Evolutionary conservation across 1,140 invertebrate genomes (phyloP), one percentile per base, ranked within the genome.

Genomic region (Physella acuta): DNA sequence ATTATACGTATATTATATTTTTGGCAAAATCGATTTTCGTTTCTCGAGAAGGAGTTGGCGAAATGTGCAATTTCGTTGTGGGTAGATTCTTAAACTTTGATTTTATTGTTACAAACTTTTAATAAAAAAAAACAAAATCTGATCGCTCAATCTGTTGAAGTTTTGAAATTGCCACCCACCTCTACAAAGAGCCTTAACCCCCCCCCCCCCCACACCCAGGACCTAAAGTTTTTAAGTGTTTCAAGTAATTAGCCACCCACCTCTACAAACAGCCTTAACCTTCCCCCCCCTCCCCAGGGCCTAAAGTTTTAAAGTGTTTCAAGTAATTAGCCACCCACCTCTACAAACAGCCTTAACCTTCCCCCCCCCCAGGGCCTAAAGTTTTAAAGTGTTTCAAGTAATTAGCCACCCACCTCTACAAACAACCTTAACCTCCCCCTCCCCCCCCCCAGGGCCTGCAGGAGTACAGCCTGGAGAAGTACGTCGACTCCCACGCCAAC

Each of bases 401-500:
- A 17, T 28, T 4, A 17, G 11, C 11, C 14, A 16, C 51, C 11
- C 8, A 34, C n/a, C 1, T 69, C 31, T 51, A 34, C 33, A 36
- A 53, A 39, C 58, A 20, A 33, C 8, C 17, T 26, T 55, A 14
- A 39, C 60, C 24, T 49, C n/a, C 5, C 17, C 26, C 3, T 8
- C 26, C 59, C 17, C 17, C 39, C 17, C 36, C 34, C 26, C 65
- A 79, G 78, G 75, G 75, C 58, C 71, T 75, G 24, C 71, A 71
- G 28, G 73, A 78, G 60, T 73, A 72, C 31, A 70, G 71, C 20
- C 60, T 78, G 67, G 66, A 64, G 1, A 58, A 73, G 36, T 77
- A 73, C 52, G 74, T 76, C 16, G 76, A 76, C 58, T 75, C 76
- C 3, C 63, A 71, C 28, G 76, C 76, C 55, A 79, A 79, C 56